phyloP scores from a whole-genome alignment of 2,888 invertebrate species.

The Aquatica leii region DNA sequence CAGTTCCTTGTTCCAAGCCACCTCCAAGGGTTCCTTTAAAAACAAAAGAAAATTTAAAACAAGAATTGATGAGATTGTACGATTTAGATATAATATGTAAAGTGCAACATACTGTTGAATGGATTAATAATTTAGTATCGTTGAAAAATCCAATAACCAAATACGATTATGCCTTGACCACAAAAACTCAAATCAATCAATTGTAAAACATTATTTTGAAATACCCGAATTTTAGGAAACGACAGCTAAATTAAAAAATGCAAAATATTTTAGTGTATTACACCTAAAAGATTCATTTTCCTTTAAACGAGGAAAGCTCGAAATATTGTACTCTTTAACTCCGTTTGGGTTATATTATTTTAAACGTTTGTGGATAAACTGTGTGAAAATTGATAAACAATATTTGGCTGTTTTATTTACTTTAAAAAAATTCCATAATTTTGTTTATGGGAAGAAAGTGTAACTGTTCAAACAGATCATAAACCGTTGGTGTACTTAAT shows the following conservation, averaged over 20 bases:
- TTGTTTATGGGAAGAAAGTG: conserved; percentile 17
- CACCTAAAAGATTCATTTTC: neutral
- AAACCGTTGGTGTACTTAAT: conserved; percentile 18
- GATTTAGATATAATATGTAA: neutral
- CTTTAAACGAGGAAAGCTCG: neutral
- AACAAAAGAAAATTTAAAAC: neutral
- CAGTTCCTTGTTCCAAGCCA: neutral
- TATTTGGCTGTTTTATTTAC: conserved; percentile 20
- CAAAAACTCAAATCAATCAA: neutral
- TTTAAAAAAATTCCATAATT: conserved; percentile 25
- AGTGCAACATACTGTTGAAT: neutral
- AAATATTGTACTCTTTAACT: neutral
- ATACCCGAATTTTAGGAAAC: neutral
- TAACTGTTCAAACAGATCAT: conserved; percentile 21
- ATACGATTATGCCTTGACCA: neutral
- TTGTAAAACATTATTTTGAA: neutral
- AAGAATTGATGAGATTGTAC: neutral
- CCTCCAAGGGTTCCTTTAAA: neutral
- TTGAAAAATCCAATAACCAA: neutral
- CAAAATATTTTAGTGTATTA: neutral
- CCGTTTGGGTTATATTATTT: conserved; percentile 1
- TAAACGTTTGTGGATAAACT: conserved; percentile 19
- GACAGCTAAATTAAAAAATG: neutral
- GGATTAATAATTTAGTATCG: neutral
- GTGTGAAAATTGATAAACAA: conserved; percentile 28